phyloP scores from a whole-genome alignment of 2,113 vertebrate genomes.

The Terrapene triunguis region DNA sequence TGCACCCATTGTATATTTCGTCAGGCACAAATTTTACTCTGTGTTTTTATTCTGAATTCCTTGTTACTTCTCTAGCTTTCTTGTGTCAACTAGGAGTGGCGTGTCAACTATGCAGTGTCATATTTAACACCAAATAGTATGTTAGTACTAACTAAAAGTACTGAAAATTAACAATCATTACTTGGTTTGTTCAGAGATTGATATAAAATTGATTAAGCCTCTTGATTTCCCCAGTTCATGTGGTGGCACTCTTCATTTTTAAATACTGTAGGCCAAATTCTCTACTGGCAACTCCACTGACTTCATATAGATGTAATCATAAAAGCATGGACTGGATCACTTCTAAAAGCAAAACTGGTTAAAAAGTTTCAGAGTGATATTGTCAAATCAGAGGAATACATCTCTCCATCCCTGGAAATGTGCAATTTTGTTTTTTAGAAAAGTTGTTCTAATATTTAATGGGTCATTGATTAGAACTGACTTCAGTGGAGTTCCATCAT shows the following conservation, averaged over 20 bases:
- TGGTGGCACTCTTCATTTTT: neutral
- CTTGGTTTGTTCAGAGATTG: neutral
- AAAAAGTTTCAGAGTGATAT: neutral
- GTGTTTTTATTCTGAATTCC: neutral
- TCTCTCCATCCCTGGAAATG: neutral
- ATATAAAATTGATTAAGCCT: neutral
- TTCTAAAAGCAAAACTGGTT: neutral
- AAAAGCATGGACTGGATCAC: neutral
- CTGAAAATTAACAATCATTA: neutral
- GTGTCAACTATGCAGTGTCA: rapidly evolving
- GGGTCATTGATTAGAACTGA: neutral
- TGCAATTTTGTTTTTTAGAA: neutral
- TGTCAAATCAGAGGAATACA: neutral
- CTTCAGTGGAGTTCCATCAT: neutral
- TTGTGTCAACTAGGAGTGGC: neutral
- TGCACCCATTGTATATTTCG: neutral
- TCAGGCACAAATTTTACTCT: neutral
- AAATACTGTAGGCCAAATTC: neutral
- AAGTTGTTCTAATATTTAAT: neutral
- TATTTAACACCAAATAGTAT: neutral
- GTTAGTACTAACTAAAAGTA: neutral
- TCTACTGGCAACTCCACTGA: neutral
- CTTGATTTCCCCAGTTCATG: neutral
- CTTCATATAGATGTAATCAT: neutral
- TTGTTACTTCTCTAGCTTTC: neutral